Conservation (phyloP, 2,113 vertebrate species). For the Leiothrix lutea region DNA sequence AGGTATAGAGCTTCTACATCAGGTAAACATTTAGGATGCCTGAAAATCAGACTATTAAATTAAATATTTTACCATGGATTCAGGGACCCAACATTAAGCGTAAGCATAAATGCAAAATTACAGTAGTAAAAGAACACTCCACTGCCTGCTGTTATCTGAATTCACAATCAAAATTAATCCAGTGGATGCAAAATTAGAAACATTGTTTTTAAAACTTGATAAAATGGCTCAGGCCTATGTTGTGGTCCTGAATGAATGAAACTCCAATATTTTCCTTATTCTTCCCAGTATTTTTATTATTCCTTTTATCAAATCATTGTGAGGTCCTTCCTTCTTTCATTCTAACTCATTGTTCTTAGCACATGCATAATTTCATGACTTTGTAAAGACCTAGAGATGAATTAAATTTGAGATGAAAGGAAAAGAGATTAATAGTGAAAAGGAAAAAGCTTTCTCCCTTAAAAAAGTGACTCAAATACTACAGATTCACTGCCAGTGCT, state of each 20-base stretch:
- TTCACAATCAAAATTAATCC: background rate
- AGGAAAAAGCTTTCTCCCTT: background rate
- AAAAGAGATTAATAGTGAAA: constrained; percentile 30
- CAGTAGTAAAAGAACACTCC: background rate
- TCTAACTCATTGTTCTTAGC: background rate
- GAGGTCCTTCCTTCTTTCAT: background rate
- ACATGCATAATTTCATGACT: constrained; percentile 35
- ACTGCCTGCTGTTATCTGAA: background rate
- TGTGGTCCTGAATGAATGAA: background rate
- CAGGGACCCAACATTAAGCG: background rate
- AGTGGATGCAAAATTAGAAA: background rate
- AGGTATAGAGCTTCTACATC: background rate
- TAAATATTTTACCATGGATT: background rate
- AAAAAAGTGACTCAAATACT: background rate
- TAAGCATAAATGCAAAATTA: background rate
- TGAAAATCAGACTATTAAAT: background rate
- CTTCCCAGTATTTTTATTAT: background rate
- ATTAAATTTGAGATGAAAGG: constrained; percentile 46
- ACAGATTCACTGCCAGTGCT: background rate
- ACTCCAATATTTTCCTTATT: background rate
- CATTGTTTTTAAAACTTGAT: background rate
- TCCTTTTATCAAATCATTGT: background rate
- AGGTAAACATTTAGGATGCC: background rate
- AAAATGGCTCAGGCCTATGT: background rate
- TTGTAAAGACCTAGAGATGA: constrained; percentile 34